Base-by-base conservation (phyloP, 2,797 vertebrate species). In the Gila robusta region DNA sequence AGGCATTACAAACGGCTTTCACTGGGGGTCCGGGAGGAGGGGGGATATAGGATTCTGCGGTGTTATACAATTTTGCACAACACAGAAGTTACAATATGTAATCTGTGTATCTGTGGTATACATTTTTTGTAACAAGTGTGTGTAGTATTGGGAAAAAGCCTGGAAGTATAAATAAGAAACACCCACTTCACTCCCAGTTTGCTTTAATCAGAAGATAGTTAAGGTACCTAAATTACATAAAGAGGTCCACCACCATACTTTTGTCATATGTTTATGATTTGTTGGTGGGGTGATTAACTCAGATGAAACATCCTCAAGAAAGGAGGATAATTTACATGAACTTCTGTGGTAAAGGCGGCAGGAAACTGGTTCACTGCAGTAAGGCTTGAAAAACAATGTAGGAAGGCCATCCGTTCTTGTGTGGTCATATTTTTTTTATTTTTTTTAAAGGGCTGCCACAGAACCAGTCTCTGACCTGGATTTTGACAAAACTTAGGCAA, bases 81-180 rank as follows among this genome's bases (percentile, higher is more conserved):
- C 3, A 56, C 21, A 23, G 21, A 56, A 3, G 21, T 56, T 56
- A 56, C 54, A 56, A 56, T 23, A 10, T 56, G 9, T 26, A 59
- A n/a, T 23, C 23, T 59, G 10, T 26, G 6, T 6, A 28, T 32
- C 62, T 66, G 26, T 66, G 5, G 62, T 28, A 64, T 7, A 28
- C 0, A 0, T 28, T 64, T 64, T 64, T 64, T 64, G 26, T 28
- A 28, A 64, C 5, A 26, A 16, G 62, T 64, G 5, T 56, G 8
- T 59, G 4, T 62, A 39, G 76, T 7, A 11, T 62, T 41, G 23
- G 6, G 3, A 17, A 59, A 78, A 26, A 0, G 6, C 21, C 52
- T 59, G 32, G 35, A 59, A 78, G 21, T 78, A 62, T 79, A 62
- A 62, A 41, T 79, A 62, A 79, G 35, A 41, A 62, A 79, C 37